Conservation (phyloP, 1,140 invertebrate species). For the Neelides sp. region DNA sequence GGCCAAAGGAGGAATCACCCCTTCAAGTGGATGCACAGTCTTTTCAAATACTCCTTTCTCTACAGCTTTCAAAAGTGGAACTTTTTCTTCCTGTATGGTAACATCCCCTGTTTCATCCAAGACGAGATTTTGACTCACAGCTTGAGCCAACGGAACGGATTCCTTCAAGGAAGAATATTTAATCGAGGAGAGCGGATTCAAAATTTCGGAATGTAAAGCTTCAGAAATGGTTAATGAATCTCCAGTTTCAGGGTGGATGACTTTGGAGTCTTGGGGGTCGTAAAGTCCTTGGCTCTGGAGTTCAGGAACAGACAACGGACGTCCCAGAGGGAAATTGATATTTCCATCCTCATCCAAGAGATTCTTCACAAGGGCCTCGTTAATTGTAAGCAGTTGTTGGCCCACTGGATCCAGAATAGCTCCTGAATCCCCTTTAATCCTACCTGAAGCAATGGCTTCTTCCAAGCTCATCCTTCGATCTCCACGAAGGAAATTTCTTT, state of each 20-base stretch:
- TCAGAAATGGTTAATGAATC: constrained; percentile 57
- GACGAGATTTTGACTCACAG: constrained; percentile 61
- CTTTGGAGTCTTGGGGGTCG: constrained; percentile 58
- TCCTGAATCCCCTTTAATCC: constrained; percentile 61
- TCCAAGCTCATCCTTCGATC: constrained; percentile 48
- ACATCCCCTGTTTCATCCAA: constrained; percentile 59
- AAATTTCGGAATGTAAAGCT: constrained; percentile 72
- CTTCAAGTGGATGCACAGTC: constrained; percentile 23
- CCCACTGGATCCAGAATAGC: constrained; percentile 67
- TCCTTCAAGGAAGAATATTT: constrained; percentile 45
- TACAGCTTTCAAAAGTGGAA: constrained; percentile 56
- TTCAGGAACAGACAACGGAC: constrained; percentile 66
- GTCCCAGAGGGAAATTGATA: constrained; percentile 63
- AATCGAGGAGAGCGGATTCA: constrained; percentile 59
- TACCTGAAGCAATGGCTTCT: constrained; percentile 60
- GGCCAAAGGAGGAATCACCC: constrained; percentile 46
- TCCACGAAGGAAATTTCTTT: constrained; percentile 46
- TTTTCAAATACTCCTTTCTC: constrained; percentile 34
- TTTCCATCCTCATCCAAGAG: constrained; percentile 67
- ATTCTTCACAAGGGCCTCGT: constrained; percentile 69
- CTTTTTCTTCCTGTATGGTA: constrained; percentile 39
- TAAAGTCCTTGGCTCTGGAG: constrained; percentile 69
- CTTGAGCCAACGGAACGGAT: constrained; percentile 59
- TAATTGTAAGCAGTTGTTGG: constrained; percentile 62
- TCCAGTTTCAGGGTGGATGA: constrained; percentile 82